A percentile compares a stretch with the other conserved stretches of the same genome.
Evolutionary conservation across 2,797 vertebrate genomes (phyloP).

Genomic region (Lagocephalus sceleratus): DNA sequence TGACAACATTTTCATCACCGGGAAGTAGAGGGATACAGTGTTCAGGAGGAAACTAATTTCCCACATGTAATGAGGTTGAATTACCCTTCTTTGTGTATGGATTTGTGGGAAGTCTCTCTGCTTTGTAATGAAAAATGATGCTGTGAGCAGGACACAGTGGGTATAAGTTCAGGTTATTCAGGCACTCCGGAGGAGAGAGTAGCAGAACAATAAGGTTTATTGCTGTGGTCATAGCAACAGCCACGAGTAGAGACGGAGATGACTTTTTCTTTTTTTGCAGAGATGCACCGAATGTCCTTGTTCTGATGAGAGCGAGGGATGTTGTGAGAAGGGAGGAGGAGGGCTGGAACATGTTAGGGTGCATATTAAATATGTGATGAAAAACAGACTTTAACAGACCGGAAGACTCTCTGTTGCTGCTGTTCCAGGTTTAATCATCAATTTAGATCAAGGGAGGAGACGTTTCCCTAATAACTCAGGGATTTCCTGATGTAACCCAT

Average conservation of each 20-base stretch:
- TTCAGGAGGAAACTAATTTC: constrained; percentile 24
- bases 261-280: constrained; percentile 34
- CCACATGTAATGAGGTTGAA: constrained; percentile 17
- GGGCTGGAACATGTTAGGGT: background rate
- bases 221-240: constrained; percentile 75
- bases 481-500: constrained; percentile 1
- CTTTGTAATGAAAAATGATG: constrained; percentile 5
- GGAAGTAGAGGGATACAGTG: constrained; percentile 16
- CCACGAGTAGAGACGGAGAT: constrained; percentile 56
- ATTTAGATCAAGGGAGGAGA: constrained; percentile 4
- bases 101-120: constrained; percentile 5
- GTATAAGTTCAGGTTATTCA: constrained; percentile 21
- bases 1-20: constrained; percentile 36
- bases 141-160: constrained; percentile 14
- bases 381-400: too few relatives aligned
- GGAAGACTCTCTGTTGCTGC: background rate
- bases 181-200: constrained; percentile 29
- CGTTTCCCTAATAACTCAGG: background rate
- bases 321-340: constrained; percentile 26
- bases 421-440: constrained; percentile 5
- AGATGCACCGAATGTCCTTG: constrained; percentile 61
- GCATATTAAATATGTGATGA: too few relatives aligned
- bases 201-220: constrained; percentile 58
- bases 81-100: background rate
- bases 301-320: constrained; percentile 43